phyloP scores from a whole-genome alignment of 1,140 invertebrate species.

The Drosophila obscura region DNA sequence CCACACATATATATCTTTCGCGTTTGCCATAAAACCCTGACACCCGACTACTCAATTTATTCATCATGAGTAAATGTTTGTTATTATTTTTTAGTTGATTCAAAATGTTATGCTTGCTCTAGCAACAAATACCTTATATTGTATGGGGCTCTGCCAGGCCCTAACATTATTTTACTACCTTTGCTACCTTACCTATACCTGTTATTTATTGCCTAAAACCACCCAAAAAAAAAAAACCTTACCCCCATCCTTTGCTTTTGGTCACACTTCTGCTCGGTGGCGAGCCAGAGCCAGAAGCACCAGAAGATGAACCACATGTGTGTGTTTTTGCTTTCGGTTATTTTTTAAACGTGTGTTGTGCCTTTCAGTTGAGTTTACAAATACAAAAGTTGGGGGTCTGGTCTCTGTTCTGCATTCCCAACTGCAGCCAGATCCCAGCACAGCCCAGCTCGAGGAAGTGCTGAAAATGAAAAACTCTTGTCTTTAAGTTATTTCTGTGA shows the following conservation, averaged over 20 bases:
- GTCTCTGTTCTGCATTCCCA: constrained; percentile 27
- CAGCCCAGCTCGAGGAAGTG: constrained; percentile 23
- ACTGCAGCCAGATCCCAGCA: too few relatives aligned
- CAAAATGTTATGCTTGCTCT: constrained; percentile 68
- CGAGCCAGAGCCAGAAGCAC: constrained; percentile 30
- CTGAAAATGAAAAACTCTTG: constrained; percentile 62
- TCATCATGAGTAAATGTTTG: constrained; percentile 55
- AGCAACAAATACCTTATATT: constrained; percentile 61
- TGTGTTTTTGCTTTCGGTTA: constrained; percentile 53
- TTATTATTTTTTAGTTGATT: constrained; percentile 48
- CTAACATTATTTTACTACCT: constrained; percentile 46
- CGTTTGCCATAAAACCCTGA: constrained; percentile 50
- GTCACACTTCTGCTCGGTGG: constrained; percentile 17
- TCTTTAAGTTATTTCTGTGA: constrained; percentile 67
- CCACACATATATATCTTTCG: constrained; percentile 51
- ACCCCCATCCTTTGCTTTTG: constrained; percentile 37
- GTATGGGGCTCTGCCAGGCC: constrained; percentile 33
- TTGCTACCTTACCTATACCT: constrained; percentile 23
- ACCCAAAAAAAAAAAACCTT: not conserved
- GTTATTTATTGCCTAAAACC: constrained; percentile 26
- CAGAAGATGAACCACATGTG: constrained; percentile 56
- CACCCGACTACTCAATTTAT: constrained; percentile 57
- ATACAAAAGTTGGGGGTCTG: constrained; percentile 40
- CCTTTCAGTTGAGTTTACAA: constrained; percentile 44
- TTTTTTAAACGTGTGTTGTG: constrained; percentile 50